Evolutionary conservation across 2,888 invertebrate genomes (phyloP), one percentile per base, ranked within the genome.

Genomic region (Pyralis farinalis): DNA sequence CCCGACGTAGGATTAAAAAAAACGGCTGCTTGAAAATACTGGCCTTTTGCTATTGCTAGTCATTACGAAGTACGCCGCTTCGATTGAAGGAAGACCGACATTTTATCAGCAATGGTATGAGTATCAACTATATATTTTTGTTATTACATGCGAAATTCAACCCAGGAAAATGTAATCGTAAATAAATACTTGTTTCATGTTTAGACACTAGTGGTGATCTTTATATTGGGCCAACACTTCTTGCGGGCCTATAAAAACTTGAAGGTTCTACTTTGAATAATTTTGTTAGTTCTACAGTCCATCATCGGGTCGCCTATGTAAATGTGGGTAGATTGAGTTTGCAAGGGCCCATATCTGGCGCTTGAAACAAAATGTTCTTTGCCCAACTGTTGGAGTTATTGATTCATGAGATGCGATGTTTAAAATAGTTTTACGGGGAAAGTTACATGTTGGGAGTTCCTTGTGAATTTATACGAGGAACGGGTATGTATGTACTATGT

Each of bases 251-350:
- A 60, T 70, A 71, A 75, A 73, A 78, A 78, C 69, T 72, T 70
- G 55, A 52, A 59, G 63, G 63, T 53, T 71, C 25, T 76, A 72
- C 76, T 84, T 84, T 83, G 83, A 85, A 86, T 86, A 86, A 86
- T 83, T 71, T 75, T 76, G 80, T 86, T 83, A 80, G 75, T 69
- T 64, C 66, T 64, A 53, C 72, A 66, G 76, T 74, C 72, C 72
- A 75, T 81, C 81, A 71, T 53, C 63, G 62, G 51, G 49, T 51
- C 47, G 70, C 76, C 77, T 78, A 84, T 83, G 84, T 72, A 84
- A 85, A 85, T 85, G 68, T 51, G 59, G 56, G 61, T 54, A 66
- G 76, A 78, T 78, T 71, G 77, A 75, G 79, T 78, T 77, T 66
- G 48, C 31, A 38, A 32, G 31, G 34, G 34, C 38, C 32, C 37